Evolutionary conservation across 2,113 vertebrate species (phyloP).

Genomic region (Anser cygnoides): DNA sequence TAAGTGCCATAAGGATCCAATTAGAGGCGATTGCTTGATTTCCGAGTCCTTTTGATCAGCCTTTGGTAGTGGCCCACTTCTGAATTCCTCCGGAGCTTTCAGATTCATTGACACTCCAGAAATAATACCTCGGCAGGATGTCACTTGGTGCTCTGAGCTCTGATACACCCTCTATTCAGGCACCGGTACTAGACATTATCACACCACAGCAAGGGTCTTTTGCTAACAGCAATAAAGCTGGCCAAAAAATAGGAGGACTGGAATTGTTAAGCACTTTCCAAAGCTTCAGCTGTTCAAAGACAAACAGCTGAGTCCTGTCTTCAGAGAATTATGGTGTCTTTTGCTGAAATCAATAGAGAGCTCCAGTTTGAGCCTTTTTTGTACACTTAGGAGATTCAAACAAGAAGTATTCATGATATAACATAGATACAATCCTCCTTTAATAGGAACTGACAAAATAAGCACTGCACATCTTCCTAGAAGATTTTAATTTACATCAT

Average conservation of each 20-base stretch:
- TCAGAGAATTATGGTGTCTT: neutral
- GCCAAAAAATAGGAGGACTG: neutral
- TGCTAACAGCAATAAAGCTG: constrained; percentile 23
- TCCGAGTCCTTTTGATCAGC: constrained; percentile 60
- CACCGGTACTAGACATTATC: constrained; percentile 39
- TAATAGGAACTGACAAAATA: neutral
- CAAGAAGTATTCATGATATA: neutral
- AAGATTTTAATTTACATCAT: neutral
- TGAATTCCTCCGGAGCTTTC: constrained; percentile 50
- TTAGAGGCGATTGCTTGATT: constrained; percentile 63
- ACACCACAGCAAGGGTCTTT: constrained; percentile 54
- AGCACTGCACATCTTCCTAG: neutral
- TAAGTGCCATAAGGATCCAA: constrained; percentile 53
- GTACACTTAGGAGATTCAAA: neutral
- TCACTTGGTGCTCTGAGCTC: constrained; percentile 42
- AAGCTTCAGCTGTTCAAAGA: constrained; percentile 22
- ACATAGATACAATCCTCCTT: neutral
- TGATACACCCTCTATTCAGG: constrained; percentile 53
- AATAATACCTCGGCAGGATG: constrained; percentile 44
- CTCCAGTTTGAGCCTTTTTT: constrained; percentile 10
- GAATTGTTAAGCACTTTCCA: constrained; percentile 47
- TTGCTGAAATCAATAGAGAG: constrained; percentile 27
- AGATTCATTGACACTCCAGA: constrained; percentile 35
- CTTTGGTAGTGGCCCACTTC: constrained; percentile 35
- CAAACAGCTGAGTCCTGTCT: neutral